Conservation (phyloP, 2,888 invertebrate genomes). For the Plemyria rubiginata region DNA sequence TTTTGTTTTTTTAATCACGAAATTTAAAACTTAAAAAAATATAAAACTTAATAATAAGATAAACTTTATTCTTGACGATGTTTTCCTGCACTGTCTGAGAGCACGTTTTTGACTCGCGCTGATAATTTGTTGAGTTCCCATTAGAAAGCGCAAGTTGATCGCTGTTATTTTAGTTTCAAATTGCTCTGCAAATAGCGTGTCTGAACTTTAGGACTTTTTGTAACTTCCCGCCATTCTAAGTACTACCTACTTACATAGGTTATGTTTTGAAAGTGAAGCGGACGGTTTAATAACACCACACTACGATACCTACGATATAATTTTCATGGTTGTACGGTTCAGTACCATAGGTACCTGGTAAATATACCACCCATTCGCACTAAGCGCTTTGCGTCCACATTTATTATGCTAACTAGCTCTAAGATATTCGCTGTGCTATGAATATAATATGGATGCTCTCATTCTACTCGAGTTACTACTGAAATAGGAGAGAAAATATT, state of each 20-base stretch:
- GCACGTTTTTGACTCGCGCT: background rate
- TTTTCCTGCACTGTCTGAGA: background rate
- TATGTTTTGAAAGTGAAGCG: conserved; percentile 34
- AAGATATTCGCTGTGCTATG: no score
- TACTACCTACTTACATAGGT: no score
- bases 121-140: conserved; percentile 3
- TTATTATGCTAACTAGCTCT: no score
- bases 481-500: no score
- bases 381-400: no score
- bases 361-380: no score
- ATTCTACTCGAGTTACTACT: no score
- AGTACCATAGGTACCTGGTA: no score
- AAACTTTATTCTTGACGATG: background rate
- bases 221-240: conserved; percentile 15
- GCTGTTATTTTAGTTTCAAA: conserved; percentile 10
- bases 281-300: background rate
- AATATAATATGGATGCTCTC: no score
- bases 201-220: conserved; percentile 36
- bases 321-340: background rate
- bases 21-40: no score
- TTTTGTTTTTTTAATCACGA: no score
- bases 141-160: conserved; percentile 21
- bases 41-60: no score
- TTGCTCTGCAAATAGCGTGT: conserved; percentile 28
- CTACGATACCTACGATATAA: conserved; percentile 9